Percentiles rank a stretch among this genome's conserved stretches.
Evolutionary conservation across 1,140 invertebrate species (phyloP).

Genomic region (Stegodyphus dumicola): DNA sequence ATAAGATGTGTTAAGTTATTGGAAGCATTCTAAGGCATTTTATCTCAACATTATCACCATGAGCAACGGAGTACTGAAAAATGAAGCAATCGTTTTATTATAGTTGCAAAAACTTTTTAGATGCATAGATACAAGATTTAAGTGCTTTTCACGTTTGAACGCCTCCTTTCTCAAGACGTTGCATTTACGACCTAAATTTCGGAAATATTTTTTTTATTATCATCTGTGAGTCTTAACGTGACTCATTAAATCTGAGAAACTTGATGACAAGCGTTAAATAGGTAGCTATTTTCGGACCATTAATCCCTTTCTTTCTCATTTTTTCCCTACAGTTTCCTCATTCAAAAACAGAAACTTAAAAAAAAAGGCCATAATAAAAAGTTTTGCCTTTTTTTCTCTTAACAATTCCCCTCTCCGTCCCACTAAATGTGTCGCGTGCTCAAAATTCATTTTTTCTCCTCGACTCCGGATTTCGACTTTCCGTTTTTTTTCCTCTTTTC

Average conservation of each 20-base stretch:
- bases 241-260: slow-evolving; percentile 37
- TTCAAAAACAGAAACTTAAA: not conserved
- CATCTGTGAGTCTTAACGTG: slow-evolving; percentile 17
- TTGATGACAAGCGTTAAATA: slow-evolving; percentile 50
- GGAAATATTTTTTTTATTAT: slow-evolving; percentile 3
- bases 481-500: not conserved
- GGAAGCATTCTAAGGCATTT: no score
- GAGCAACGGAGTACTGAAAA: no score
- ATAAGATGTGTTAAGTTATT: no score
- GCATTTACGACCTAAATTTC: not conserved
- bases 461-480: slow-evolving; percentile 1
- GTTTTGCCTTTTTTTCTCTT: not conserved
- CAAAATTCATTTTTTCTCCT: not conserved
- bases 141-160: slow-evolving; percentile 5
- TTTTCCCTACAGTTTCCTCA: not conserved
- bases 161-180: slow-evolving; percentile 15
- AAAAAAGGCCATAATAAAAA: not conserved
- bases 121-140: no score
- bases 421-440: slow-evolving; percentile 30
- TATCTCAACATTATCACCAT: no score
- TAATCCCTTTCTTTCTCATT: slow-evolving; percentile 10
- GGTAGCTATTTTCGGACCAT: slow-evolving; percentile 40
- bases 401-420: not conserved
- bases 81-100: no score
- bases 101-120: no score